Conservation (phyloP, 1,140 invertebrate genomes). For the Dinoponera quadriceps region DNA sequence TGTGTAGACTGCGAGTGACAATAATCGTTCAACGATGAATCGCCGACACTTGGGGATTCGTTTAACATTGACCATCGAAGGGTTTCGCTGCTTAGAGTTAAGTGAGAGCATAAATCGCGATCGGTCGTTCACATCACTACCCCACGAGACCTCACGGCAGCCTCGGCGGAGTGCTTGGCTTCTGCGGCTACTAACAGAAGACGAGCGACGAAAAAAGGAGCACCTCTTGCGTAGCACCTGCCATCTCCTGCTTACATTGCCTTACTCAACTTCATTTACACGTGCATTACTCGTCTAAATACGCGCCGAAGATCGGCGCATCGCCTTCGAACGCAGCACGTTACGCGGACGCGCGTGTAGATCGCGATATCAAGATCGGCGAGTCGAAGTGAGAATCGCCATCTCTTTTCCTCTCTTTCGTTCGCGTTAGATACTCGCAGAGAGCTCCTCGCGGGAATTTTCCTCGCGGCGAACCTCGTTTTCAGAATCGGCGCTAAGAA, state of each 20-base stretch:
- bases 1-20: no score
- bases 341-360: conserved; percentile 1
- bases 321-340: conserved; percentile 54
- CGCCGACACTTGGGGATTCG: background rate
- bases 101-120: background rate
- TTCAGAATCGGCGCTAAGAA: no score
- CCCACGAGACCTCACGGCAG: conserved; percentile 46
- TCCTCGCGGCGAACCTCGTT: background rate
- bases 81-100: background rate
- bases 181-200: conserved; percentile 74
- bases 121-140: conserved; percentile 52
- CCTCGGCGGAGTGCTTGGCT: conserved; percentile 61
- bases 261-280: conserved; percentile 78
- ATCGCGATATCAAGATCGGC: conserved; percentile 29
- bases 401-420: no score
- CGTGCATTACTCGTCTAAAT: conserved; percentile 79
- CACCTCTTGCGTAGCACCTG: conserved; percentile 71
- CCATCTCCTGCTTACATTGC: conserved; percentile 73
- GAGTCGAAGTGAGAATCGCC: background rate
- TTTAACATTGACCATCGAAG: background rate
- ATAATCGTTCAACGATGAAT: no score
- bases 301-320: conserved; percentile 75
- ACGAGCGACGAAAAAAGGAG: conserved; percentile 51
- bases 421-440: background rate
- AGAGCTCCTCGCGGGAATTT: background rate